Conservation (phyloP, 2,888 invertebrate genomes). For the Strigamia maritima region DNA sequence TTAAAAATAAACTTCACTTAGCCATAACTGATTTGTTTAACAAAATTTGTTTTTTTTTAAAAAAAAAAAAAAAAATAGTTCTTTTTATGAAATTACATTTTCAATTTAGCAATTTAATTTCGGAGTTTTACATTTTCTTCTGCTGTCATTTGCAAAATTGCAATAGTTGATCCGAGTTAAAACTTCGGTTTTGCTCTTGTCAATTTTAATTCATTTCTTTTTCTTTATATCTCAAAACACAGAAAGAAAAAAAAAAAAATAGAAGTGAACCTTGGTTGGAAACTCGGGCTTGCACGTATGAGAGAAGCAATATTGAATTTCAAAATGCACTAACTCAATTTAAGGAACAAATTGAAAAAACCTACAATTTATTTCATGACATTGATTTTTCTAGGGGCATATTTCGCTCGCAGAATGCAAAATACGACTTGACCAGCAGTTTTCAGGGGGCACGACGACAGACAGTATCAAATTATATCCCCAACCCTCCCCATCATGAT, state of each 20-base stretch:
- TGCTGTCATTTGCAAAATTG: neutral
- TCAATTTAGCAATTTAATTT: neutral
- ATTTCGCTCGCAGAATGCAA: conserved; percentile 22
- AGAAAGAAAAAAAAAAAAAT: neutral
- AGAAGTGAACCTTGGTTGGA: conserved; percentile 2
- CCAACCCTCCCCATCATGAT: neutral
- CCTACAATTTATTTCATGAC: conserved; percentile 35
- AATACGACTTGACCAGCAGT: conserved; percentile 28
- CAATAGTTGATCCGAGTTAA: neutral
- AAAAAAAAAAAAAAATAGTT: neutral
- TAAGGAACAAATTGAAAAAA: conserved; percentile 35
- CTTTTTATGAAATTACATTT: too few species aligned
- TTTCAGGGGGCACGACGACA: conserved; percentile 26
- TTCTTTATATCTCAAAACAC: neutral
- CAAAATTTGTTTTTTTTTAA: too few species aligned
- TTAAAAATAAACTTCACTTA: too few species aligned
- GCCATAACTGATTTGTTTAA: too few species aligned
- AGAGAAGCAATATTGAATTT: conserved; percentile 34
- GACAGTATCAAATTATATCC: conserved; percentile 22
- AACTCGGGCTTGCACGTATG: conserved; percentile 15
- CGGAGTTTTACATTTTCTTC: neutral
- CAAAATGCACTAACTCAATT: conserved; percentile 36
- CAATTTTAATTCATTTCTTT: conserved; percentile 32
- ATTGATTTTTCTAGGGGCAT: conserved; percentile 34
- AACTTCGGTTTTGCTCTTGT: neutral